These are phyloP conservation scores for Hucho hucho DNA, from an alignment of 2,113 vertebrate species.

Conservation along the genomic window DNA sequence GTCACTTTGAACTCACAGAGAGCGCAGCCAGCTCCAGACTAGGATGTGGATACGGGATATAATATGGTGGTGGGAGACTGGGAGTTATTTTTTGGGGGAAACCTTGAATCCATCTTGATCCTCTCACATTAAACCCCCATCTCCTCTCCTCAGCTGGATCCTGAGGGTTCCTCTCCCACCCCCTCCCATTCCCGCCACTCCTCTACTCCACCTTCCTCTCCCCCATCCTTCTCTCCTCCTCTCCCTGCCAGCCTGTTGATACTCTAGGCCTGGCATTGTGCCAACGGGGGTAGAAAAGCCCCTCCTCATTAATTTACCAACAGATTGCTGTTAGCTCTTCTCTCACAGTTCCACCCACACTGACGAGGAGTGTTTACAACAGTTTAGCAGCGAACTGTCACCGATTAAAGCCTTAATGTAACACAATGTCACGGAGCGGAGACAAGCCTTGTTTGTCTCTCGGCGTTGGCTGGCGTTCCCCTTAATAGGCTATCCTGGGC, in stretches of 20 bases:
- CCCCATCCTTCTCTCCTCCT: constrained; percentile 61
- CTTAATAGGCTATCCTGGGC: constrained; percentile 65
- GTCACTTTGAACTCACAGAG: constrained; percentile 71
- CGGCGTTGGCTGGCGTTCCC: constrained; percentile 47
- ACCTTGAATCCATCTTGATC: constrained; percentile 78
- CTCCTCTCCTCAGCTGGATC: not conserved
- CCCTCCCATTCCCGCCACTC: not conserved
- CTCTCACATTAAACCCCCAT: not conserved
- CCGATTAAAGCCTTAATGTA: constrained; percentile 70
- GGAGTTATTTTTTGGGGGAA: constrained; percentile 71
- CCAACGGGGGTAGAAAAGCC: constrained; percentile 58
- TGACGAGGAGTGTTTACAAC: constrained; percentile 65
- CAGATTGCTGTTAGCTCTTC: constrained; percentile 62
- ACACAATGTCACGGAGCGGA: constrained; percentile 44
- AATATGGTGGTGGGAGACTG: not conserved
- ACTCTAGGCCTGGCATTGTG: constrained; percentile 68
- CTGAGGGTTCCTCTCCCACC: not conserved
- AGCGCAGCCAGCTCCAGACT: constrained; percentile 60
- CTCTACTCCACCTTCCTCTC: too few species aligned
- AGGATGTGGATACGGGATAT: constrained; percentile 34
- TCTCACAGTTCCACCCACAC: constrained; percentile 60
- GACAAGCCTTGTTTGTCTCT: constrained; percentile 53
- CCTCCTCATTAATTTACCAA: constrained; percentile 77
- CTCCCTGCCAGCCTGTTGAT: constrained; percentile 73
- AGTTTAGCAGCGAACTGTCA: constrained; percentile 68